These are phyloP conservation scores for Apogon hyalosoma DNA, from an alignment of 2,797 vertebrate genomes.

Conservation along the genomic window DNA sequence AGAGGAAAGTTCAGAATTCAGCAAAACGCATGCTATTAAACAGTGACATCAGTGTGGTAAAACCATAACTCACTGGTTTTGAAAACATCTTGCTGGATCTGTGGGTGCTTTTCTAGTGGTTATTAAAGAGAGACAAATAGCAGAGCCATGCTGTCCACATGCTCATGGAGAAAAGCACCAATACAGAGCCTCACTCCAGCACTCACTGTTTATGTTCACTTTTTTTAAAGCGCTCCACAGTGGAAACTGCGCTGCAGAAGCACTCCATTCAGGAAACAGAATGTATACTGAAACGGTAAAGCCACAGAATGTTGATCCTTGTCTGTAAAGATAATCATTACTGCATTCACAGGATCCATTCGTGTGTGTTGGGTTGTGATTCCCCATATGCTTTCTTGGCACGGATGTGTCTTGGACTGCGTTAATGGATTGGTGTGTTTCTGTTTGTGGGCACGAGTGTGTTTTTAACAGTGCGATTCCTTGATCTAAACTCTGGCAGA, in stretches of 20 bases:
- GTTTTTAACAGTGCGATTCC: constrained; percentile 52
- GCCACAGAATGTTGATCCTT: constrained; percentile 26
- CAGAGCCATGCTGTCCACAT: constrained; percentile 56
- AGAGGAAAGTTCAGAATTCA: constrained; percentile 70
- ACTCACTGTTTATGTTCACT: constrained; percentile 60
- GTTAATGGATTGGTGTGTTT: constrained; percentile 47
- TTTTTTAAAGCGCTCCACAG: constrained; percentile 28
- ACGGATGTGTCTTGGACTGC: constrained; percentile 41
- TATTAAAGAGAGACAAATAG: constrained; percentile 72
- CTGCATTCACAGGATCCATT: constrained; percentile 30
- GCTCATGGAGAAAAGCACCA: constrained; percentile 44
- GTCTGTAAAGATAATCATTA: constrained; percentile 62
- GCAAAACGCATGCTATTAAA: constrained; percentile 69
- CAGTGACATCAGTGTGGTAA: constrained; percentile 75
- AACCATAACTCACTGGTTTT: constrained; percentile 67
- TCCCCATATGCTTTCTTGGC: constrained; percentile 42
- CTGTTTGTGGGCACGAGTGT: constrained; percentile 51
- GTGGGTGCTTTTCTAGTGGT: constrained; percentile 64
- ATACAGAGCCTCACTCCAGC: constrained; percentile 28
- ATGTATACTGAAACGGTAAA: constrained; percentile 19
- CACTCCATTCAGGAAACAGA: constrained; percentile 16
- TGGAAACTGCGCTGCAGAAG: constrained; percentile 60
- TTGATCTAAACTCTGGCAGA: constrained; percentile 54
- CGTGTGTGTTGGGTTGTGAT: constrained; percentile 27
- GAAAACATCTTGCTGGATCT: constrained; percentile 67